A percentile compares a stretch with the other conserved stretches of the same genome.
These are phyloP conservation scores for Meta bourneti DNA, from an alignment of 2,888 invertebrate species.

Conservation along the genomic window DNA sequence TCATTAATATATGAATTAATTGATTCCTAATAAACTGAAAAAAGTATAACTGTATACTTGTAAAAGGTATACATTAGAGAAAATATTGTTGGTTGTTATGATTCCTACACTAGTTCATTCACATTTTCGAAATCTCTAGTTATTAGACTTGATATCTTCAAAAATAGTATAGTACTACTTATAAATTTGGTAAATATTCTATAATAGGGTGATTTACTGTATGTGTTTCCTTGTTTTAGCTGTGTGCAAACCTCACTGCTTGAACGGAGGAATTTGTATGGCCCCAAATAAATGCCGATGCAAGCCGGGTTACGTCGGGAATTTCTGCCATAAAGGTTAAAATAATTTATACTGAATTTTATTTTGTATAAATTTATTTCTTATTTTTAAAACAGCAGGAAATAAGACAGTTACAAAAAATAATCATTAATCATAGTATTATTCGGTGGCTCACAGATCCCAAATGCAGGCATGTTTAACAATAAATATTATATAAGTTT, in stretches of 20 bases:
- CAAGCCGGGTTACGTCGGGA: constrained; percentile 69
- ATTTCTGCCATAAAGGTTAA: constrained; percentile 70
- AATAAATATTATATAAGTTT: no score
- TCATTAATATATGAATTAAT: no score
- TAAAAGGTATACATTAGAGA: no score
- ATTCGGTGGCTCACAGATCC: neutral
- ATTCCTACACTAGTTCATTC: no score
- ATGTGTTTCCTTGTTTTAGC: constrained; percentile 36
- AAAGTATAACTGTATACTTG: no score
- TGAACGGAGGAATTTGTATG: constrained; percentile 65
- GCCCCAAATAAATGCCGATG: constrained; percentile 70
- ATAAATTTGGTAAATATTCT: no score
- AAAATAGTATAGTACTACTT: no score
- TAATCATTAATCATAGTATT: neutral
- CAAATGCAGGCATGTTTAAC: neutral
- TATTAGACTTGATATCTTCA: no score
- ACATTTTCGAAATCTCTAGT: no score
- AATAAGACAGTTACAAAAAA: neutral
- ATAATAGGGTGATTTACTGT: no score
- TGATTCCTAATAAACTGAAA: no score
- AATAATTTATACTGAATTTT: neutral
- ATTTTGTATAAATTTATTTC: neutral
- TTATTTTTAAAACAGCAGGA: neutral
- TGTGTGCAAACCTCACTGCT: constrained; percentile 66
- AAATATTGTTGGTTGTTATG: no score